Base-by-base conservation (phyloP, 2,888 invertebrate genomes). In the Calliopum simillimum region DNA sequence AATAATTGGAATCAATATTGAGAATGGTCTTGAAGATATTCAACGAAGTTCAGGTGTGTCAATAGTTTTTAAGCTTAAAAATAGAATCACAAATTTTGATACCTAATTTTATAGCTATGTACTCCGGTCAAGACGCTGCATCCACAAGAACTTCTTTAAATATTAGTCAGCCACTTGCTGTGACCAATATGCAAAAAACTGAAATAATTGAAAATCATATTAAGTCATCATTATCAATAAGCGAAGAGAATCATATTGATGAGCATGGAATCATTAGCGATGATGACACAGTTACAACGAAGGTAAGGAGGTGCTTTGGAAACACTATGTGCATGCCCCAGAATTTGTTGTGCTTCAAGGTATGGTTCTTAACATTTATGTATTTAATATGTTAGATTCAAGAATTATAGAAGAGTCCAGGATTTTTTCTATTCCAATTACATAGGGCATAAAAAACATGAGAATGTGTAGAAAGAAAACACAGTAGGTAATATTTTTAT, bases 291-390 rank as follows among this genome's bases (percentile, higher is more conserved):
- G 79, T 78, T 74, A 77, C 82, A 78, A 81, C 88, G 86, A 90
- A 90, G 91, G 90, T 90, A 90, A 90, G 90, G 88, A 86, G 88
- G 86, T 88, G 89, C 88, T 88, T 89, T 88, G 88, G 89, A 87
- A 89, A 91, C 89, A 91, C 91, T 88, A 91, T 92, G 90, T 93
- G 93, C 93, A 93, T 93, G 93, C 92, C 92, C 88, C 89, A 87
- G 87, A 90, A 91, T 90, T 91, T 93, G 89, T 92, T 93, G 89
- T 93, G 93, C 92, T 92, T 93, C 90, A 92, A 93, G 93, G 93
- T 93, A 91, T 88, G 89, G 88, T 88, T 88, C 81, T 79, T 81
- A 77, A 83, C 81, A 85, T 82, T 84, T 78, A 82, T 82, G 84
- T 85, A 83, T 84, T 85, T 85, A 84, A 85, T 85, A 82, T 81